Base-by-base conservation (phyloP, 2,113 vertebrate species). In the Phalacrocorax pelagicus region DNA sequence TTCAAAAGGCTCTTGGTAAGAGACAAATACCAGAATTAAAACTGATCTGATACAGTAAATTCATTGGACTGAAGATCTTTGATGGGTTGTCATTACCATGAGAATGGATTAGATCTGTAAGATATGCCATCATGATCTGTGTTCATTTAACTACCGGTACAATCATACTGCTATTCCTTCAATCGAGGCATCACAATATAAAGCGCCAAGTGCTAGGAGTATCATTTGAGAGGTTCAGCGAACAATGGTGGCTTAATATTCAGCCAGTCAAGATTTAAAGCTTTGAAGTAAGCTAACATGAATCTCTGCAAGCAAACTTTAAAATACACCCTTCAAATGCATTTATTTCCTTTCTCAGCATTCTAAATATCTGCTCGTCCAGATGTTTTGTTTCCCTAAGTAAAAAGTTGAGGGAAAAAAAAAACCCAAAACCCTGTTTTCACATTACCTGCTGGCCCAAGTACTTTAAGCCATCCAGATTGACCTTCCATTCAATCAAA, bases 401-500 rank as follows among this genome's bases (percentile, higher is more conserved):
- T 15, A 90, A 90, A 69, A 84, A 44, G 30, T 65, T n/a, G 13
- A 91, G 12, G 42, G 15, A 6, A 46, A 46, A 46, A 46, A 46
- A 46, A 23, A 40, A 51, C 12, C 15, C 42, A 73, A 49, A 44
- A 44, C 42, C 14, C 6, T 5, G 19, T 44, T 83, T 59, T 46
- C 72, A 78, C 15, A 61, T 97, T 98, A 99, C 99, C 99, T 99
- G 99, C 95, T 99, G 99, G 70, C 99, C 99, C 78, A 99, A 98
- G 97, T 99, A 99, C 96, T 98, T 98, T 34, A 99, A 98, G 10
- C 99, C 99, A 82, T 99, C 99, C 80, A 99, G 98, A 95, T 98
- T 99, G 96, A 99, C 99, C 86, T 98, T 99, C 99, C 99, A 99
- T 74, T 99, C 99, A 69, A 99, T 99, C 94, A 99, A 97, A 49